Evolutionary conservation across 2,888 invertebrate genomes (phyloP), one percentile per base, ranked within the genome.

Genomic region (Bombylius major): DNA sequence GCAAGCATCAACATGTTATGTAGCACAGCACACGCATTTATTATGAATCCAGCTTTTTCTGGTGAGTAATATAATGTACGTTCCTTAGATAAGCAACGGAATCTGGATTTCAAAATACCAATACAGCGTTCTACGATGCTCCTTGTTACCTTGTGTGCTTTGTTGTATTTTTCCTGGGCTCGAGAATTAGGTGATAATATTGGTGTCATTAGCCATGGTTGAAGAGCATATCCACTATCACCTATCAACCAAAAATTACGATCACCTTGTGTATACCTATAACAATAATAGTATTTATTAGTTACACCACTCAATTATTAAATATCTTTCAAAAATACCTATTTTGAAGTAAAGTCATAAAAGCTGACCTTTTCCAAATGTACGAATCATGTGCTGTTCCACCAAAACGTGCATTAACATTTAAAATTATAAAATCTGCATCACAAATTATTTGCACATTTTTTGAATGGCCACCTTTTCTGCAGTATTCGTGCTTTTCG

Each of bases 231-330:
- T 12, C 59, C 59, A 34, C 55, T 53, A 51, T 57, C 56, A 14
- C 59, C 59, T 12, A 59, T 14, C 1, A 59, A 42, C 56, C 55
- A 57, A 39, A 59, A 59, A 32, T 59, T 45, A 7, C 54, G 48
- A 4, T 54, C 47, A 32, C 50, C 55, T 45, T 31, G 23, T 31
- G 6, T 3, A 44, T 51, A 44, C n/a, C 13, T 44, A 44, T 9
- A 44, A 44, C 1, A 36, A 36, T 3, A 8, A 36, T 36, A 36
- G 23, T 36, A 36, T 36, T 36, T 36, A 5, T 9, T 8, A 8
- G 4, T 36, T 36, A 36, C 4, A 36, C 1, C 36, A 36, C 1
- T 8, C 36, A 8, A 36, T 36, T 1, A 1, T 36, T 9, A 9
- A 44, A 9, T 9, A 44, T 7, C n/a, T 9, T 39, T 9, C 11